Base-by-base conservation (phyloP, 2,888 invertebrate species). In the Alentia gelatinosa region DNA sequence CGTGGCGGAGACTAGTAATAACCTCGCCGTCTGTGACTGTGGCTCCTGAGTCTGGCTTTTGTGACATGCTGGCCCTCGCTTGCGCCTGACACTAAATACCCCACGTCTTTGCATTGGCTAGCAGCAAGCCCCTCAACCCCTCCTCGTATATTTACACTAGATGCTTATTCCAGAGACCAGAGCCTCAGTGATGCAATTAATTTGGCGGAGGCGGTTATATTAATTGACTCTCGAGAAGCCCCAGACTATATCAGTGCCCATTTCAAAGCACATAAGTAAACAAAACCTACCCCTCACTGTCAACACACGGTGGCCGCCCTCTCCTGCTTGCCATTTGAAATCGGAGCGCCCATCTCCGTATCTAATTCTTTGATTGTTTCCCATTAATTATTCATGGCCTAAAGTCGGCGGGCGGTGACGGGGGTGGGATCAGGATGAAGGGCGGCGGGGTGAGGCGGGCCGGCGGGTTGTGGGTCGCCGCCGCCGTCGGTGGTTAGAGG, bases 101-200 rank as follows among this genome's bases (percentile, higher is more conserved):
- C 4, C 33, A 83, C n/a, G 83, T 37, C 83, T 83, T 83, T 83
- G 83, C 40, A 40, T 37, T 30, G 39, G 23, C 83, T 39, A 19
- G 56, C 83, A 40, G 3, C n/a, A 15, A 4, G n/a, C 39, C 40
- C n/a, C 40, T 40, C 56, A n/a, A n/a, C 19, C n/a, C 56, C 56
- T 56, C 56, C 56, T n/a, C 56, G 56, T 83, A 83, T 83, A 83
- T 83, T 83, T 35, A 26, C 83, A 15, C n/a, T 83, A 83, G 83
- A 83, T 83, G 83, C 83, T 40, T 40, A 39, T 83, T 83, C 39
- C 37, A 37, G 39, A 37, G 39, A 83, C 83, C 39, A 30, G 83
- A 83, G 83, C n/a, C 39, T 40, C 39, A 47, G 86, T 86, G 86
- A 86, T 86, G 86, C 86, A 86, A 86, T 86, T 86, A 42, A 86